Conservation (phyloP, 2,113 vertebrate species). For the Boulengeromyrus knoepffleri region DNA sequence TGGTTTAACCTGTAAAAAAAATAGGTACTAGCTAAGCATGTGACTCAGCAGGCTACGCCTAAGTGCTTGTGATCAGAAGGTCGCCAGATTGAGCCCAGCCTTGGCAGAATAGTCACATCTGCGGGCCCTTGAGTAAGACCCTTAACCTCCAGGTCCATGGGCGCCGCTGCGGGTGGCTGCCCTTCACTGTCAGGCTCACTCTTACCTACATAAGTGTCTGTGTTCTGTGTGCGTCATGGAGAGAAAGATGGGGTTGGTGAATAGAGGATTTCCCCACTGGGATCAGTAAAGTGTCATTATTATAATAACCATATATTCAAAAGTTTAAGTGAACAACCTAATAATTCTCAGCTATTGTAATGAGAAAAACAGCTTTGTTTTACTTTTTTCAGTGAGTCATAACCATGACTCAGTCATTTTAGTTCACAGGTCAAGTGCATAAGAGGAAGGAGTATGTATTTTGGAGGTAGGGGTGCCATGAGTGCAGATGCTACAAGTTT, state of each 20-base stretch:
- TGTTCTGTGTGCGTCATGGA: neutral
- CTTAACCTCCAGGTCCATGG: neutral
- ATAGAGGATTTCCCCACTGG: neutral
- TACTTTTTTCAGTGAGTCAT: neutral
- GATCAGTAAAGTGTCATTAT: neutral
- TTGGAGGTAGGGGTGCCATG: neutral
- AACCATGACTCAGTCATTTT: neutral
- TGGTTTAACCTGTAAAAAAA: neutral
- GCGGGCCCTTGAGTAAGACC: neutral
- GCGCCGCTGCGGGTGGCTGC: neutral
- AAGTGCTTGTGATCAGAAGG: neutral
- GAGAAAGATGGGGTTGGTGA: neutral
- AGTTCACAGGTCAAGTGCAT: neutral
- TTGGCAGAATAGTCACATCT: neutral
- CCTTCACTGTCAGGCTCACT: neutral
- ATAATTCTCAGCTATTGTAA: neutral
- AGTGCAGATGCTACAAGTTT: neutral
- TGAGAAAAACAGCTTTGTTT: neutral
- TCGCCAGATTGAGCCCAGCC: neutral
- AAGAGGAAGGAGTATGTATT: neutral
- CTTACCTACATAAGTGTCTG: neutral
- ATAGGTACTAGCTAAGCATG: neutral
- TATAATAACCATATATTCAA: too few relatives aligned
- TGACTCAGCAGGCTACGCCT: neutral
- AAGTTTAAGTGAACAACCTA: neutral